Evolutionary conservation across 2,797 vertebrate genomes (phyloP).

Genomic region (Macropodus opercularis): DNA sequence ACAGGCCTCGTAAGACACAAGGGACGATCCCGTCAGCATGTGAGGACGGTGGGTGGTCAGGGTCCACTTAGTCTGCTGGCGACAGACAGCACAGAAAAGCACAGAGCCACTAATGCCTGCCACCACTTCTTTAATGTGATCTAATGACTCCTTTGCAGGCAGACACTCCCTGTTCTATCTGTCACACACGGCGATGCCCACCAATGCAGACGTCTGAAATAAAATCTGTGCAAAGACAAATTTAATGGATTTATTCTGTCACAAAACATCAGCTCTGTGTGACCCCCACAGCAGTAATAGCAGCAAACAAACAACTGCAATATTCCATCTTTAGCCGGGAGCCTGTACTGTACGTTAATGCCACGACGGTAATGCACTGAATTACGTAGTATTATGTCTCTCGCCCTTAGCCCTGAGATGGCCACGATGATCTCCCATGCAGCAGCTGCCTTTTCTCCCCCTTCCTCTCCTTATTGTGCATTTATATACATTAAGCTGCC

Average conservation of each 20-base stretch:
- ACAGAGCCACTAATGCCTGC: not conserved
- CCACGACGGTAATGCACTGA: conserved; percentile 61
- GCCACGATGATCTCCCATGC: conserved; percentile 46
- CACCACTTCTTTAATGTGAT: not conserved
- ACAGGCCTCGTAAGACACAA: conserved; percentile 18
- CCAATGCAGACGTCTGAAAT: not conserved
- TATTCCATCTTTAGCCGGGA: conserved; percentile 37
- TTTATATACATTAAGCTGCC: conserved; percentile 78
- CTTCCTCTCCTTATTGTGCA: conserved; percentile 55
- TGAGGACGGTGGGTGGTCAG: conserved; percentile 35
- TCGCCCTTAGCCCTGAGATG: conserved; percentile 59
- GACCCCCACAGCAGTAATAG: conserved; percentile 36
- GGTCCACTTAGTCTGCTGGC: conserved; percentile 27
- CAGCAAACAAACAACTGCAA: conserved; percentile 40
- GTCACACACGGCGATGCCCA: not conserved
- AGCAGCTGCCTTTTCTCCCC: conserved; percentile 37
- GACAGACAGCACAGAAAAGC: conserved; percentile 6
- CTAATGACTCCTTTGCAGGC: not conserved
- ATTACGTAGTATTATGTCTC: conserved; percentile 69
- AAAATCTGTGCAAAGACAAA: not conserved
- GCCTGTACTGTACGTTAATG: conserved; percentile 48
- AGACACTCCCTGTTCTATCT: not conserved
- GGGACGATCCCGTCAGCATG: conserved; percentile 18
- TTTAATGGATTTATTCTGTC: conserved; percentile 39
- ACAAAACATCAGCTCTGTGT: conserved; percentile 40